Conservation (phyloP, 2,888 invertebrate genomes). For the Tinea semifulvella region DNA sequence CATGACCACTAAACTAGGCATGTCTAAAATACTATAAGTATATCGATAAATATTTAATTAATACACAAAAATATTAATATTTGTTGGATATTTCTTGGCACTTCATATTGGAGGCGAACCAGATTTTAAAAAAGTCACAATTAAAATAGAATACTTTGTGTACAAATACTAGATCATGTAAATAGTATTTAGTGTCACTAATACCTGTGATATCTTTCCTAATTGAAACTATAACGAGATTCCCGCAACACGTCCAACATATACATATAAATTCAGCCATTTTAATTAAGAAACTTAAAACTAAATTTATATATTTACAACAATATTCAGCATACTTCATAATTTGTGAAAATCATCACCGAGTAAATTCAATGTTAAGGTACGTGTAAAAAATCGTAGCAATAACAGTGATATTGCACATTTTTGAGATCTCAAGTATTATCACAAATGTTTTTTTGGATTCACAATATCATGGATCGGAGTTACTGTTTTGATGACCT, state of each 20-base stretch:
- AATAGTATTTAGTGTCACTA: too few relatives aligned
- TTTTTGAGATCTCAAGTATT: not conserved
- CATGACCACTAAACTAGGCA: not conserved
- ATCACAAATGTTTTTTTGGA: conserved; percentile 1
- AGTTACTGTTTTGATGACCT: not conserved
- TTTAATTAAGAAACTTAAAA: conserved; percentile 28
- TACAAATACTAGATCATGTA: not conserved
- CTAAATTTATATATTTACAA: conserved; percentile 53
- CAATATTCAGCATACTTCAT: not conserved
- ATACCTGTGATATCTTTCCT: too few relatives aligned
- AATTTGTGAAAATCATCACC: conserved; percentile 9
- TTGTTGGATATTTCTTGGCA: too few relatives aligned
- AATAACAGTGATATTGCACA: conserved; percentile 1
- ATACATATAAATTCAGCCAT: conserved; percentile 41
- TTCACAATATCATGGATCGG: not conserved
- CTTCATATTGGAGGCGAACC: too few relatives aligned
- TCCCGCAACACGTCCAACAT: conserved; percentile 20
- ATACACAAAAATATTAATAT: not conserved
- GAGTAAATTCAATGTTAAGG: conserved; percentile 1
- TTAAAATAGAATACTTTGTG: too few relatives aligned
- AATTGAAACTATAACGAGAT: not conserved
- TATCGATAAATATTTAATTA: not conserved
- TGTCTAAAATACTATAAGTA: not conserved
- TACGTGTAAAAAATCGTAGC: conserved; percentile 2
- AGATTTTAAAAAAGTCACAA: too few relatives aligned